Evolutionary conservation across 2,888 invertebrate species (phyloP).

Genomic region (Gymnocheta viridis): DNA sequence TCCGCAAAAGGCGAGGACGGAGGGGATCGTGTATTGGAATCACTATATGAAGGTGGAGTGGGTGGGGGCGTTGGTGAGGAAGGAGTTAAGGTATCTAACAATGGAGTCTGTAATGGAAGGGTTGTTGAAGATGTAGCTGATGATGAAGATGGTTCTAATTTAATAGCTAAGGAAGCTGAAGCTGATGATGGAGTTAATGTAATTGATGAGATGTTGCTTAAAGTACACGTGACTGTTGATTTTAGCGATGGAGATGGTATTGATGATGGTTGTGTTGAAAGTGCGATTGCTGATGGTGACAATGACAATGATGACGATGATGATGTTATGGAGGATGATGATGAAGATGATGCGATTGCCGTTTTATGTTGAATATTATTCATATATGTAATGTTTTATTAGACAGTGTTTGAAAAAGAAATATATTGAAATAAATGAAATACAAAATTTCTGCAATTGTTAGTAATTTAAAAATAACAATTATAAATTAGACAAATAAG

Average conservation of each 20-base stretch:
- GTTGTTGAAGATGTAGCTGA: conserved; percentile 44
- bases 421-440: conserved; percentile 49
- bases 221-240: not conserved
- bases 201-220: conserved; percentile 40
- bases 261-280: conserved; percentile 57
- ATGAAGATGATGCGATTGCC: conserved; percentile 71
- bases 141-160: conserved; percentile 41
- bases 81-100: conserved; percentile 18
- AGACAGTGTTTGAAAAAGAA: conserved; percentile 58
- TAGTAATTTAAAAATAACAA: conserved; percentile 29
- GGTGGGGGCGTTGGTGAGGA: conserved; percentile 66
- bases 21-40: conserved; percentile 58
- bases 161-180: conserved; percentile 5
- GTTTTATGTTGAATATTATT: conserved; percentile 76
- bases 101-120: conserved; percentile 39
- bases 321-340: conserved; percentile 66
- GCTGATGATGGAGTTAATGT: conserved; percentile 18
- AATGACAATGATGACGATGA: conserved; percentile 68
- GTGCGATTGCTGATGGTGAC: conserved; percentile 46
- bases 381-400: conserved; percentile 73
- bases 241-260: conserved; percentile 59
- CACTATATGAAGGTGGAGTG: conserved; percentile 57
- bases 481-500: not conserved
- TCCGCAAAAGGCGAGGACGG: conserved; percentile 62
- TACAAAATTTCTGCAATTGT: conserved; percentile 47